Percentiles rank a stretch among this genome's conserved stretches.
Evolutionary conservation across 2,797 vertebrate genomes (phyloP).

Genomic region (Sebastes itinus): DNA sequence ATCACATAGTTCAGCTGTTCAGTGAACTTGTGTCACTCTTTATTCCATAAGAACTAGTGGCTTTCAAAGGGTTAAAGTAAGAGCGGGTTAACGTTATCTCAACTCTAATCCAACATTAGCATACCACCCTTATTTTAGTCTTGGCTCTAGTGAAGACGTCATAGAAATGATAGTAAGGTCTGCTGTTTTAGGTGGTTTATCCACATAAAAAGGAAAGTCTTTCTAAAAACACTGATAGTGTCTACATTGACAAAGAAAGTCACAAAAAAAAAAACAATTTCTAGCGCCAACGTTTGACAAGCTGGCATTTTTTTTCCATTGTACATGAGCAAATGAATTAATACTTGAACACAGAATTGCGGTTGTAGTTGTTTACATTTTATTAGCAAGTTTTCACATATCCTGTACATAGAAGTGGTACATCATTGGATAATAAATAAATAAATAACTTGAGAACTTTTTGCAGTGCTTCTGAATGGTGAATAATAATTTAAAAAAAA

Average conservation of each 20-base stretch:
- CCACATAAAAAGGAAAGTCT: background rate
- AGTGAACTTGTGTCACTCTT: background rate
- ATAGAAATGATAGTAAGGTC: background rate
- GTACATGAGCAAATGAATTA: background rate
- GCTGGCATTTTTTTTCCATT: background rate
- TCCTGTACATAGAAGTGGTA: background rate
- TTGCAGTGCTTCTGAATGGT: constrained; percentile 33
- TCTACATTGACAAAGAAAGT: background rate
- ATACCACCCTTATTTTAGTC: background rate
- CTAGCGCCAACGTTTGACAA: background rate
- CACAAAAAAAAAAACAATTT: background rate
- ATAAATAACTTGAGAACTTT: constrained; percentile 53
- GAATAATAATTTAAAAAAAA: background rate
- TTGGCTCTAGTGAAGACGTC: background rate
- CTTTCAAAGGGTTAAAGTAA: background rate
- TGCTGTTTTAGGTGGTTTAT: background rate
- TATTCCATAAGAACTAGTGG: background rate
- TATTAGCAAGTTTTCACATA: constrained; percentile 27
- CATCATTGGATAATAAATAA: constrained; percentile 28
- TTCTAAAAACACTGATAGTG: background rate
- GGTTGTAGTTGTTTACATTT: background rate
- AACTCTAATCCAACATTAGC: background rate
- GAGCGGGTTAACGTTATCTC: background rate
- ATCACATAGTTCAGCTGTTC: background rate
- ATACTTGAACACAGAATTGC: background rate